Percentiles rank a stretch among this genome's conserved stretches.
These are phyloP conservation scores for Pyrgus malvae DNA, from an alignment of 2,888 invertebrate species.

Conservation along the genomic window DNA sequence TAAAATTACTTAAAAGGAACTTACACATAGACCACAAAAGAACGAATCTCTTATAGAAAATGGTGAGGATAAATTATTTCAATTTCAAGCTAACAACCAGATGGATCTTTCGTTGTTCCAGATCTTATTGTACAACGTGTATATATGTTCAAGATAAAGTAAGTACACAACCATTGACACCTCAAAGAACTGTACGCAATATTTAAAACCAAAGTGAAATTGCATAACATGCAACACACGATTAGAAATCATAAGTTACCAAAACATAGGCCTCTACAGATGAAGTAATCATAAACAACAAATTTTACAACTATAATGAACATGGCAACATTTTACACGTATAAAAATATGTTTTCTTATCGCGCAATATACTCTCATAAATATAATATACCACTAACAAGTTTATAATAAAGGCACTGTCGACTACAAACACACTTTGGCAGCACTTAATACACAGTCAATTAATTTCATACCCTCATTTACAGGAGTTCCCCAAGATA, in stretches of 20 bases:
- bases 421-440: slow-evolving; percentile 83
- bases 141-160: slow-evolving; percentile 41
- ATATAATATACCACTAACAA: slow-evolving; percentile 72
- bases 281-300: slow-evolving; percentile 43
- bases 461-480: slow-evolving; percentile 54
- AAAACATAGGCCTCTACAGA: slow-evolving; percentile 23
- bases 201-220: slow-evolving; percentile 31
- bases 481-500: slow-evolving; percentile 51
- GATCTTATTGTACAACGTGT: slow-evolving; percentile 31
- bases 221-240: slow-evolving; percentile 30
- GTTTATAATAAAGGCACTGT: slow-evolving; percentile 77
- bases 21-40: slow-evolving; percentile 70
- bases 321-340: slow-evolving; percentile 80
- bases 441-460: slow-evolving; percentile 67
- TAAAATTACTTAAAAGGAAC: slow-evolving; percentile 74
- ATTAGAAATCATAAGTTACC: slow-evolving; percentile 36
- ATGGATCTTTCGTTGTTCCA: slow-evolving; percentile 36
- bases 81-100: slow-evolving; percentile 41
- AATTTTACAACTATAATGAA: slow-evolving; percentile 70
- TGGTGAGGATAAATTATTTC: slow-evolving; percentile 62
- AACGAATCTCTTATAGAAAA: slow-evolving; percentile 55
- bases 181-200: slow-evolving; percentile 51
- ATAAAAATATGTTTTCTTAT: slow-evolving; percentile 77
- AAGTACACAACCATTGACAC: slow-evolving; percentile 79
- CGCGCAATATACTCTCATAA: slow-evolving; percentile 75